These are phyloP conservation scores for Scaptomyza parva DNA, from an alignment of 2,888 invertebrate species.

Conservation along the genomic window DNA sequence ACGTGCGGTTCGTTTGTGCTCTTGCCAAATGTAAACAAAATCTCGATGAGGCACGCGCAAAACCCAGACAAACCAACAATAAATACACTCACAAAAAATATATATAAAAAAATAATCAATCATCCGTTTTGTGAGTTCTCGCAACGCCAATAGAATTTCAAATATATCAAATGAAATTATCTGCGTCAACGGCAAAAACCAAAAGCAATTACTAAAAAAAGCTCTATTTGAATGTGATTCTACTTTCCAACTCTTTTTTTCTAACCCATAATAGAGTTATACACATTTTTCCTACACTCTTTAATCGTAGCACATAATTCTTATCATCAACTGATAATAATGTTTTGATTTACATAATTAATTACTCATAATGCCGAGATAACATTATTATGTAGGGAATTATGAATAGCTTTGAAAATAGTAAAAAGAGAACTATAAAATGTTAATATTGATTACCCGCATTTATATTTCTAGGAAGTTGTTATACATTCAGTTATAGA, in stretches of 20 bases:
- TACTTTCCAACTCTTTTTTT: neutral
- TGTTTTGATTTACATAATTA: conserved; percentile 23
- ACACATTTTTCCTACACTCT: neutral
- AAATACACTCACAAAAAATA: neutral
- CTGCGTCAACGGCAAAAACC: conserved; percentile 39
- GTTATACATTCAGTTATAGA: neutral
- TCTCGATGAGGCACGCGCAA: conserved; percentile 40
- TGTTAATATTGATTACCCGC: neutral
- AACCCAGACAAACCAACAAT: conserved; percentile 7
- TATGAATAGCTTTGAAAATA: neutral
- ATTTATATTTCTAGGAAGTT: neutral
- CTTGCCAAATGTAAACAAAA: conserved; percentile 44
- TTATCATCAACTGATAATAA: conserved; percentile 25
- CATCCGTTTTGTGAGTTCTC: conserved; percentile 1
- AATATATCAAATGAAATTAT: conserved; percentile 22
- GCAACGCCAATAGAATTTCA: conserved; percentile 40
- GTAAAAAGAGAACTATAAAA: neutral
- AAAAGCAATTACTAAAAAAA: neutral
- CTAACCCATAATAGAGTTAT: neutral
- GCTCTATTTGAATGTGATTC: neutral
- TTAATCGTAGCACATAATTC: neutral
- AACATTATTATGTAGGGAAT: neutral
- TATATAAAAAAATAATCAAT: neutral
- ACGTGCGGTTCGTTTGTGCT: conserved; percentile 43
- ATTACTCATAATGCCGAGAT: neutral